A percentile compares a stretch with the other conserved stretches of the same genome.
phyloP scores from a whole-genome alignment of 1,140 invertebrate species.

The Chymomyza costata region DNA sequence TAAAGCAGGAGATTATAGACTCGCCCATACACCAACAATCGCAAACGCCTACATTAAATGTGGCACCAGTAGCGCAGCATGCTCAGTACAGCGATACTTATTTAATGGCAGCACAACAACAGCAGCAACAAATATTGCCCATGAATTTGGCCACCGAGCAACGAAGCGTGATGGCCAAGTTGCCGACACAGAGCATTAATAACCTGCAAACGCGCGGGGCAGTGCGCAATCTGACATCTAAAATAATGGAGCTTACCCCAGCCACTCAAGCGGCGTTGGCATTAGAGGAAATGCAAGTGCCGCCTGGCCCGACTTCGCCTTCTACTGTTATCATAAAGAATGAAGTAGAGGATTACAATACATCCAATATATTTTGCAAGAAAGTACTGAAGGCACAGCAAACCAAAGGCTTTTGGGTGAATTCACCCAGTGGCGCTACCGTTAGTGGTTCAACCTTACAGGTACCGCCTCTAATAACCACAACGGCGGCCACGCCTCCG shows the following conservation, averaged over 20 bases:
- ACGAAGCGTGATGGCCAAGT: constrained; percentile 7
- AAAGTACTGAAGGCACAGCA: constrained; percentile 74
- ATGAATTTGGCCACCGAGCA: constrained; percentile 58
- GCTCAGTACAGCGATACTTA: not conserved
- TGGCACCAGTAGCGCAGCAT: not conserved
- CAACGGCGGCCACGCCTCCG: constrained; percentile 57
- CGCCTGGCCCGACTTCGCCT: constrained; percentile 30
- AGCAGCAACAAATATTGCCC: constrained; percentile 55
- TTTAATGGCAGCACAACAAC: constrained; percentile 10
- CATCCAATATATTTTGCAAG: constrained; percentile 68
- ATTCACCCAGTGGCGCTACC: constrained; percentile 50
- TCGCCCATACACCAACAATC: constrained; percentile 33
- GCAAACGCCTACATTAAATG: not conserved
- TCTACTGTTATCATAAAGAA: constrained; percentile 56
- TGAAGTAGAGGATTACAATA: constrained; percentile 65
- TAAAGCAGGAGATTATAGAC: constrained; percentile 71
- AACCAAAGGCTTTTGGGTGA: constrained; percentile 69
- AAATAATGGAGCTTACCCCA: constrained; percentile 55
- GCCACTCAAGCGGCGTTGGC: constrained; percentile 8
- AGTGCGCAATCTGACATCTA: constrained; percentile 68
- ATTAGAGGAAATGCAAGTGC: not conserved
- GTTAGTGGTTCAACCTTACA: constrained; percentile 28
- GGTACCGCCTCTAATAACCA: constrained; percentile 51
- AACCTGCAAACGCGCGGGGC: constrained; percentile 47
- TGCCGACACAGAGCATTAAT: constrained; percentile 39